These are phyloP conservation scores for Macrotus californicus DNA, from an alignment of 2,113 vertebrate genomes.

Conservation along the genomic window DNA sequence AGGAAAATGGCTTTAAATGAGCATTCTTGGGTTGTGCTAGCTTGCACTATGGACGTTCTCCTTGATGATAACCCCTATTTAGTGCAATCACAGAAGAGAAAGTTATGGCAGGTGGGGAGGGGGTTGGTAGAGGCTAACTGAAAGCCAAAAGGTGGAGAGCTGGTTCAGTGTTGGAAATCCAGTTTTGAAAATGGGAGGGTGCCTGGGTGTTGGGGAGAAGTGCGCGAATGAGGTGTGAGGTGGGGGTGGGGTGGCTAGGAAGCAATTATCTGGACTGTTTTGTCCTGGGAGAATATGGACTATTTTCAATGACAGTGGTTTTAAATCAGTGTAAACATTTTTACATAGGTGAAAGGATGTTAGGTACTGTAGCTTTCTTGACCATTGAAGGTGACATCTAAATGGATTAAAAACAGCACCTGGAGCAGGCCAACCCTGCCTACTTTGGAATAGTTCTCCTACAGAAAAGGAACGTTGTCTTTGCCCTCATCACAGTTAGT, in stretches of 20 bases:
- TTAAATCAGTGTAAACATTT: neutral
- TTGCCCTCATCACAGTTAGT: neutral
- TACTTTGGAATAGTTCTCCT: neutral
- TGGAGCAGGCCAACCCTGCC: neutral
- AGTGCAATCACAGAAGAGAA: neutral
- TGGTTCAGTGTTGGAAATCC: slow-evolving; percentile 25
- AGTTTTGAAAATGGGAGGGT: neutral
- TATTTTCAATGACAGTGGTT: neutral
- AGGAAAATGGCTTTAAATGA: neutral
- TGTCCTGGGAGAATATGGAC: slow-evolving; percentile 29
- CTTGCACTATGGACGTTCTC: neutral
- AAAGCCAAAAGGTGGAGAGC: neutral
- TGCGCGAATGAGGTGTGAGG: neutral
- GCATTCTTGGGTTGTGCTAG: neutral
- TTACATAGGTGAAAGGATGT: neutral
- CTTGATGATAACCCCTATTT: neutral
- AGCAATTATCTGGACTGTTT: neutral
- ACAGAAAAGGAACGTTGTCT: neutral
- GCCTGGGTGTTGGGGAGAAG: neutral
- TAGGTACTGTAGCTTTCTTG: neutral
- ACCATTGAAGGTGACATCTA: neutral
- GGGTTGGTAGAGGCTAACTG: neutral
- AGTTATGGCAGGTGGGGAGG: neutral
- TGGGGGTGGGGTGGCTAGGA: neutral
- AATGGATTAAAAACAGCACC: neutral